Evolutionary conservation across 1,140 invertebrate species (phyloP), one percentile per base, ranked within the genome.

Genomic region (Dolichoris vasculosae): DNA sequence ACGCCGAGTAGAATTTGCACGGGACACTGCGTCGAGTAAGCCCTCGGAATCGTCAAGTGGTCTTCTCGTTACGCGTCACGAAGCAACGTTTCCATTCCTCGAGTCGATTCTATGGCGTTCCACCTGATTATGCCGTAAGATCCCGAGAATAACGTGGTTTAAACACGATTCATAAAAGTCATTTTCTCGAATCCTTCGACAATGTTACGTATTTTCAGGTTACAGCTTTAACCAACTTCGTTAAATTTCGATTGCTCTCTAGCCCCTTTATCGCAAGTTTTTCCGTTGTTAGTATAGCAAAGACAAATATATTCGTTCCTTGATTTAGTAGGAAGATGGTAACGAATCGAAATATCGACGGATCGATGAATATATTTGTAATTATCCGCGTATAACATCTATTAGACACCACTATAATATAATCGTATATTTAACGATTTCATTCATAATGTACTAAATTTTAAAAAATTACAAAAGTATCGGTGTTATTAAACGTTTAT

Each of bases 11-110:
- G 73, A 86, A 77, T 86, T 69, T 82, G 71, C 79, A 85, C 38
- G 71, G 67, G 67, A 67, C 48, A 9, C 78, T 63, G 78, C n/a
- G 32, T 40, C 20, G 43, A 17, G 63, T n/a, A 51, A 51, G n/a
- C 46, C 51, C 71, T 48, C 55, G 64, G 84, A 85, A 85, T 85
- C 51, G 77, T 40, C 84, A 82, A 85, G 78, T 85, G 84, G 48
- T 23, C 32, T 46, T 30, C 64, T 76, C 71, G 64, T 84, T 77
- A 78, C 43, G 30, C 9, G 69, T 32, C 30, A 46, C 26, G 67
- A 51, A 73, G 46, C 30, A 38, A 43, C 67, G 51, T 82, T 55
- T 15, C 46, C 8, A 17, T 35, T 75, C 67, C 46, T 43, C 7
- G 46, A 35, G 64, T 40, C 15, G 30, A 11, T 15, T 20, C 80